Percentiles rank a stretch among this genome's conserved stretches.
Conservation (phyloP, 1,140 invertebrate species). For the Drosophila fuyamai region DNA sequence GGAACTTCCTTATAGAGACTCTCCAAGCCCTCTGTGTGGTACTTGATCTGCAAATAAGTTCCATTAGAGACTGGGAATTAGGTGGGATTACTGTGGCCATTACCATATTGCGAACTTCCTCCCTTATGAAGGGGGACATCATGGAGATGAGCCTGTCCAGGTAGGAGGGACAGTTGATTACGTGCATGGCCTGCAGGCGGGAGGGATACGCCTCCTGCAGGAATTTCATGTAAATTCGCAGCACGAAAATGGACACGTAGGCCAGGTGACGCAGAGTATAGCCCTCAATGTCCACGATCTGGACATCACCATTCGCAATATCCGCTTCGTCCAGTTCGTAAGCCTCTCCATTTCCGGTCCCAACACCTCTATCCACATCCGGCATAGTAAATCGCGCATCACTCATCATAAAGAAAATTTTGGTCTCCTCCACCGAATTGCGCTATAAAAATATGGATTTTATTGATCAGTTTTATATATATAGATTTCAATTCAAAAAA, state of each 20-base stretch:
- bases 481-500: too few relatives aligned
- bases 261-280: conserved; percentile 87
- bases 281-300: conserved; percentile 88
- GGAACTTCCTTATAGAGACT: conserved; percentile 87
- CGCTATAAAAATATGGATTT: conserved; percentile 82
- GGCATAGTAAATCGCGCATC: conserved; percentile 87
- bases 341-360: background rate
- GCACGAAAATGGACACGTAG: conserved; percentile 87
- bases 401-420: conserved; percentile 88
- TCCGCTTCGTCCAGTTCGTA: conserved; percentile 27
- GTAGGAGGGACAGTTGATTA: conserved; percentile 88
- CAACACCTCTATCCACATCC: conserved; percentile 30
- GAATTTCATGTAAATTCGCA: conserved; percentile 82
- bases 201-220: conserved; percentile 90
- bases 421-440: conserved; percentile 88
- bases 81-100: too few relatives aligned
- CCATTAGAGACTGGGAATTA: too few relatives aligned
- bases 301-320: conserved; percentile 87
- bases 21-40: conserved; percentile 87
- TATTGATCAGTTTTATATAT: background rate
- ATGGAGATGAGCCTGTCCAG: conserved; percentile 87
- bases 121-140: conserved; percentile 88
- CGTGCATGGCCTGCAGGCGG: conserved; percentile 90
- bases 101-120: conserved; percentile 86
- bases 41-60: conserved; percentile 86